Evolutionary conservation across 1,140 invertebrate genomes (phyloP), one percentile per base, ranked within the genome.

Genomic region (Yoshiicerus persimilis): DNA sequence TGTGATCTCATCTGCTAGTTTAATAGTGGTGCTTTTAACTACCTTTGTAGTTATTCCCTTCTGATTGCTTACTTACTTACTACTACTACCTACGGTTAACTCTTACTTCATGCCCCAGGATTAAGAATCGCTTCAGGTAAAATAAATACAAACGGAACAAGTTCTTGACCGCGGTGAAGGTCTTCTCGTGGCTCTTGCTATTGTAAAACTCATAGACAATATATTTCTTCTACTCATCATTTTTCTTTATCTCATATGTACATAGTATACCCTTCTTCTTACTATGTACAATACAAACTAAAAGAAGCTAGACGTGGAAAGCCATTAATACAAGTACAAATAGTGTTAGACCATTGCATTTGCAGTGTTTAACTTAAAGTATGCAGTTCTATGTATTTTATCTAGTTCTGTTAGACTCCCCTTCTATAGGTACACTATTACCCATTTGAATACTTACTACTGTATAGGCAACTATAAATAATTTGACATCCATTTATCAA

Each of bases 101-200:
- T 80, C 75, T 36, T 36, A 70, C 34, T 80, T 80, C 32, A 80
- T 80, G 75, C 75, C 75, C 75, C 6, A 34, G 20, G 75, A 80
- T 80, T 80, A 80, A 30, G 34, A 80, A 80, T 80, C 32, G 75
- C 75, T 80, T 80, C 75, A 80, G 75, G 75, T 80, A 80, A 80
- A 80, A 80, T 80, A 80, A 34, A 25, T 34, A 64, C 39, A 77
- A 38, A 87, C 36, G 30, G 23, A 56, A 75, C 86, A 30, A 87
- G 87, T 85, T 88, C 80, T 88, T 88, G 87, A 88, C 87, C 87
- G 87, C 83, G 80, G 83, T 70, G 87, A 88, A 88, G 87, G 87
- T 88, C 87, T 88, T 88, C 41, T 27, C 39, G 38, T 56, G 38
- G 16, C 41, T 47, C 13, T 39, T 13, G 6, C 13, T 16, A 83